Base-by-base conservation (phyloP, 1,140 invertebrate species). In the Micrasema minimum region DNA sequence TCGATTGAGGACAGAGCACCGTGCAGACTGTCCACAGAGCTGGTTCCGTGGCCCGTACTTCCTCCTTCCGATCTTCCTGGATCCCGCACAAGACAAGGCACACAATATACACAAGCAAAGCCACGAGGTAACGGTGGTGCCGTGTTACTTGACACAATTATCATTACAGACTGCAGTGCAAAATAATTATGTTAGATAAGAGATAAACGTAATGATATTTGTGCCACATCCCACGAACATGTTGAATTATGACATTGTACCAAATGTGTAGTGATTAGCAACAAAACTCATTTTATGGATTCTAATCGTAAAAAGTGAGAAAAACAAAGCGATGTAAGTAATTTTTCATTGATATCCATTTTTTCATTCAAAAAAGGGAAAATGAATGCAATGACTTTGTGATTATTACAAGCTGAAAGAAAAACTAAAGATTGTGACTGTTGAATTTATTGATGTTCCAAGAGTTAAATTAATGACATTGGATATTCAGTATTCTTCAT, bases 61-160 rank as follows among this genome's bases (percentile, higher is more conserved):
- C 81, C 77, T 70, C 79, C 78, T n/a, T 84, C 83, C 66, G 82
- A 84, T 35, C 81, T 81, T 69, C 82, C 83, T 85, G 82, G 23
- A 37, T 35, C 50, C 35, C 50, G 16, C 65, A 57, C 18, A 51
- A 48, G 7, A 67, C 59, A 48, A 51, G 59, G 59, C 59, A 64
- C 41, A 46, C 16, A 46, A 64, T 64, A 64, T 64, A 64, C 43
- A 64, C 41, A 64, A 64, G 59, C 59, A 38, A 64, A 64, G 59
- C 59, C 59, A 48, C 59, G 35, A 46, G 16, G 6, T 26, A 55
- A 55, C 22, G 23, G 51, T 20, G 22, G n/a, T 16, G 26, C n/a
- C 14, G 43, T 46, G 14, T 55, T 55, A 0, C 18, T 23, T 9
- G 57, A 37, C 41, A 61, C 16, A 61, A 9, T 31, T 11, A 55